phyloP scores from a whole-genome alignment of 2,888 invertebrate genomes.

The Stenotaenia linearis region DNA sequence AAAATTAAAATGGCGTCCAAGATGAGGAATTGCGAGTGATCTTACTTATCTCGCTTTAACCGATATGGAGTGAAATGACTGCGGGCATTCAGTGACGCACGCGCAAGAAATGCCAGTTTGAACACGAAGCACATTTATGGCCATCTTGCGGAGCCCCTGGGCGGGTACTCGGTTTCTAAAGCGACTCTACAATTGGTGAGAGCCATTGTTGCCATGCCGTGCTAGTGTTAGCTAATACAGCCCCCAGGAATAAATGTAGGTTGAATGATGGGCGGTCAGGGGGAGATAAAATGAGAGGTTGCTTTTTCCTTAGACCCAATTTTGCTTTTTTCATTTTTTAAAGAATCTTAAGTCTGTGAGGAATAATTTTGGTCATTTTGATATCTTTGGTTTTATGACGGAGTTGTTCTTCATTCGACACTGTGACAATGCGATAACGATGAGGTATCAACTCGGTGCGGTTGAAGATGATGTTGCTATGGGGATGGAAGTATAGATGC shows the following conservation, averaged over 20 bases:
- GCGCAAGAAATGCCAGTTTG: background rate
- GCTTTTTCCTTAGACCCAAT: background rate
- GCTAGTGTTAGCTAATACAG: background rate
- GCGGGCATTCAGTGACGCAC: background rate
- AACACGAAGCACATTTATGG: background rate
- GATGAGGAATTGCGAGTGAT: background rate
- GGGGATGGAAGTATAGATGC: background rate
- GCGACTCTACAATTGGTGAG: background rate
- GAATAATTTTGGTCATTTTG: background rate
- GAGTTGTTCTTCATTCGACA: background rate
- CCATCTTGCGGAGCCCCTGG: background rate
- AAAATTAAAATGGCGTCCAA: background rate
- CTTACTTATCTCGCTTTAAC: background rate
- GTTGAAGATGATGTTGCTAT: background rate
- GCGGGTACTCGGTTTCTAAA: background rate
- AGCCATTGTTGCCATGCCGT: background rate
- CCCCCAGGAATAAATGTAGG: background rate
- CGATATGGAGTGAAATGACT: background rate
- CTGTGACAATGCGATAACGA: background rate
- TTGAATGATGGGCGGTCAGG: background rate
- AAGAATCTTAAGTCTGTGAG: background rate
- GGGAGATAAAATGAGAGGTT: background rate
- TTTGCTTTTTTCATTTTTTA: background rate
- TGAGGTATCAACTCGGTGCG: background rate
- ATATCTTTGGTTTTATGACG: background rate